A percentile compares a stretch with the other conserved stretches of the same genome.
Conservation (phyloP, 2,797 vertebrate genomes). For the Poeciliopsis gracilis region DNA sequence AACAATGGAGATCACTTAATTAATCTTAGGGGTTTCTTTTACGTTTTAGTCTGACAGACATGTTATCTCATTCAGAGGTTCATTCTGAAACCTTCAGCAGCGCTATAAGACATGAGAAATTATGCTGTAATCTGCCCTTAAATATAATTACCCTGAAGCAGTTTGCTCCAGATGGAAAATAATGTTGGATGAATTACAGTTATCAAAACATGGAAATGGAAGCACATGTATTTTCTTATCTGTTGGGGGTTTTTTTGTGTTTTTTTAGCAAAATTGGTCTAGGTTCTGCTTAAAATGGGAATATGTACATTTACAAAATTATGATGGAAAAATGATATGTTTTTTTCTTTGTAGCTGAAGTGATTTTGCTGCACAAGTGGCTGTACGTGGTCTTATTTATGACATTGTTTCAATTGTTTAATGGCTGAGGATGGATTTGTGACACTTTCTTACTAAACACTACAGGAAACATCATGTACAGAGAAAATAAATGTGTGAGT, state of each 20-base stretch:
- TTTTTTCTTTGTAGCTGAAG: background rate
- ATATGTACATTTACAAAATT: background rate
- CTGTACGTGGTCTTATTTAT: background rate
- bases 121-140: conserved; percentile 3
- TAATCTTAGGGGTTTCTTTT: conserved; percentile 5
- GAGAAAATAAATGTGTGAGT: conserved; percentile 16
- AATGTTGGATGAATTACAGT: conserved; percentile 18
- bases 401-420: background rate
- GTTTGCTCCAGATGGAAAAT: conserved; percentile 44
- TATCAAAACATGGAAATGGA: background rate
- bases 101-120: conserved; percentile 3
- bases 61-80: conserved; percentile 34
- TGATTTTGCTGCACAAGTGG: background rate
- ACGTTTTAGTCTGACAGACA: conserved; percentile 13
- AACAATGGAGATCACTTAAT: conserved; percentile 37
- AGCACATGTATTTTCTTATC: background rate
- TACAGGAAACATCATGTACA: background rate
- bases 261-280: background rate
- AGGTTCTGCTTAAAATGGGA: background rate
- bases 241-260: background rate
- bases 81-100: conserved; percentile 17
- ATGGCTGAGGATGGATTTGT: background rate
- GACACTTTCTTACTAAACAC: background rate
- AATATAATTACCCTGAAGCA: conserved; percentile 21
- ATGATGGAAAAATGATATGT: background rate